A percentile compares a stretch with the other conserved stretches of the same genome.
Evolutionary conservation across 2,888 invertebrate species (phyloP).

Genomic region (Salticus scenicus): DNA sequence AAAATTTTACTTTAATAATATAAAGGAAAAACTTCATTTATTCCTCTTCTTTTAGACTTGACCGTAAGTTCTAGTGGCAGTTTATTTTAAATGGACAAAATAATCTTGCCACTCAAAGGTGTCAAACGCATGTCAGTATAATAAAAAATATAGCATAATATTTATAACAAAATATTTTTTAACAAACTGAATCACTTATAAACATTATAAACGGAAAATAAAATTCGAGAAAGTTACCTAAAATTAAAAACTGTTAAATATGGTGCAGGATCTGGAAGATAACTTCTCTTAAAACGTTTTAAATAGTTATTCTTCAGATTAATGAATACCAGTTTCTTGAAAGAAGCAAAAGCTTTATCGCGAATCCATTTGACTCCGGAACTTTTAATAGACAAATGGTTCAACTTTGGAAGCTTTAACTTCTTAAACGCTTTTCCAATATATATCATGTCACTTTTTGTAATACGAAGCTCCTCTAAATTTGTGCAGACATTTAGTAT

Average conservation of each 20-base stretch:
- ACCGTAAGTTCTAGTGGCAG: no score
- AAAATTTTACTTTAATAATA: no score
- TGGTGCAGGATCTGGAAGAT: slow-evolving; percentile 20
- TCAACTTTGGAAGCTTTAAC: neutral
- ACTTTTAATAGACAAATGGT: neutral
- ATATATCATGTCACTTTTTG: slow-evolving; percentile 11
- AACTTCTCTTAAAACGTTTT: neutral
- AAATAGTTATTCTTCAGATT: neutral
- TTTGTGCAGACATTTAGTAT: neutral
- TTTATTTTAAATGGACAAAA: no score
- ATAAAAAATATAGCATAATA: no score
- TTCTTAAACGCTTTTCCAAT: neutral
- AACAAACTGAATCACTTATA: no score
- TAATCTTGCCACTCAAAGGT: no score
- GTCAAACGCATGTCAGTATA: no score
- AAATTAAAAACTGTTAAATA: neutral
- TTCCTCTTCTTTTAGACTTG: no score
- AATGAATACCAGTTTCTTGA: neutral
- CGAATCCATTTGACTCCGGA: slow-evolving; percentile 14
- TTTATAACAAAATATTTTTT: no score
- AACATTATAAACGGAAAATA: no score
- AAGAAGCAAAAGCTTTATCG: neutral
- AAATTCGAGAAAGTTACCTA: no score
- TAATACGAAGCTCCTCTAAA: neutral
- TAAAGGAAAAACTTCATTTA: no score